Evolutionary conservation across 2,797 vertebrate genomes (phyloP), one percentile per base, ranked within the genome.

Genomic region (Hemitrygon akajei): DNA sequence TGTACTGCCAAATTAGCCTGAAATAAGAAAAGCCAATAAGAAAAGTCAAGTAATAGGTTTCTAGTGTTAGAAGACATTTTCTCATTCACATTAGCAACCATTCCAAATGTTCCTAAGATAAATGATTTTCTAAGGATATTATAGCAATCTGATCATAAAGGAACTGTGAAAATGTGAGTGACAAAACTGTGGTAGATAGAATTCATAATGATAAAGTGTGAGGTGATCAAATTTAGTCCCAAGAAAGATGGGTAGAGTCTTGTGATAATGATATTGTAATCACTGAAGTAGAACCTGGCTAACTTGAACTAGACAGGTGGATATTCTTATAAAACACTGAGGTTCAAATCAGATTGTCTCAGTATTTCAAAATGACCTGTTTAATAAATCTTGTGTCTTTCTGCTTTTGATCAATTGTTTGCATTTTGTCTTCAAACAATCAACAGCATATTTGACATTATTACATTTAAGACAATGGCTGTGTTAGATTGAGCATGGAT

Each of bases 1-100:
- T 96, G 96, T 93, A 96, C 97, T 93, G 96, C 96, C 94, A 97
- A 94, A 92, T 97, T 97, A 94, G 96, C 94, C 97, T 97, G 37
- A 91, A 94, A 30, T 63, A 60, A 63, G 16, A 30, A 87, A 66
- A 87, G 12, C 58, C 30, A n/a, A 87, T 66, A 5, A 87, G n/a
- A 7, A n/a, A 4, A 69, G 20, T 69, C 20, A 20, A 69, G 66
- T 69, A 47, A 47, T 47, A 47, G 66, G 66, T 56, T 84, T 58
- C 22, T 47, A 84, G 9, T 47, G 27, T 56, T 47, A 87, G 6
- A 66, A n/a, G 60, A 63, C 7, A 34, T 87, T 60, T 63, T n/a
- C 84, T 63, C 58, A 87, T 37, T 79, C 30, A 66, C 16, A 14
- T 20, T 14, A 60, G 58, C 58, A 66, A 30, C 30, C 30, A n/a